Percentiles rank a stretch among this genome's conserved stretches.
phyloP scores from a whole-genome alignment of 2,113 vertebrate species.

The Carettochelys insculpta region DNA sequence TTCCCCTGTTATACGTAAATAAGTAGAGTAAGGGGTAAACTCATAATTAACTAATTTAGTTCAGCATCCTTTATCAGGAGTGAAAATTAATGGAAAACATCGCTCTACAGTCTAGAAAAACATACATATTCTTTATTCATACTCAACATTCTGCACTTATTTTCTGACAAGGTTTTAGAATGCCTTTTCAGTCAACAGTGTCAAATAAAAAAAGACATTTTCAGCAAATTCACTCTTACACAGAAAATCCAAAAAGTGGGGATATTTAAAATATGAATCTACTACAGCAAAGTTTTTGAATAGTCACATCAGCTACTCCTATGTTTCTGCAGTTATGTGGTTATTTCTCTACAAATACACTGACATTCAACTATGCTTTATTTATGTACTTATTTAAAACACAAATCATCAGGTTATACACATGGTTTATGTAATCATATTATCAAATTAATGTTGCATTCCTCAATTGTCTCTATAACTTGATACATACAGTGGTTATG shows the following conservation, averaged over 20 bases:
- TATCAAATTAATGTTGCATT: background rate
- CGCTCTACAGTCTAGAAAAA: background rate
- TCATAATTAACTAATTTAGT: background rate
- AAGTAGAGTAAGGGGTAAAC: background rate
- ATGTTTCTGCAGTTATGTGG: background rate
- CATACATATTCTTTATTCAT: background rate
- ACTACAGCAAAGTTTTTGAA: background rate
- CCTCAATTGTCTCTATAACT: background rate
- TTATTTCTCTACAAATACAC: background rate
- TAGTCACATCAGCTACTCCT: background rate
- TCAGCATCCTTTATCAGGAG: background rate
- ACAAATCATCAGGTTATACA: background rate
- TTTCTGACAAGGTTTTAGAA: background rate
- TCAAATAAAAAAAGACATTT: background rate
- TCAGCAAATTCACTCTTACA: background rate
- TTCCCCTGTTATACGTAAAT: background rate
- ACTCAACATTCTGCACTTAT: background rate
- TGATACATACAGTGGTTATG: background rate
- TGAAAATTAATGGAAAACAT: background rate
- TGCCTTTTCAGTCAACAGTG: background rate
- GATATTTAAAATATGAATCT: background rate
- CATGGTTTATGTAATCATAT: background rate
- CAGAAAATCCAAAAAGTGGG: background rate
- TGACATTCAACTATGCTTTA: background rate
- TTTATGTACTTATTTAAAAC: background rate